phyloP scores from a whole-genome alignment of 2,888 invertebrate genomes.

The Plebejus argus region DNA sequence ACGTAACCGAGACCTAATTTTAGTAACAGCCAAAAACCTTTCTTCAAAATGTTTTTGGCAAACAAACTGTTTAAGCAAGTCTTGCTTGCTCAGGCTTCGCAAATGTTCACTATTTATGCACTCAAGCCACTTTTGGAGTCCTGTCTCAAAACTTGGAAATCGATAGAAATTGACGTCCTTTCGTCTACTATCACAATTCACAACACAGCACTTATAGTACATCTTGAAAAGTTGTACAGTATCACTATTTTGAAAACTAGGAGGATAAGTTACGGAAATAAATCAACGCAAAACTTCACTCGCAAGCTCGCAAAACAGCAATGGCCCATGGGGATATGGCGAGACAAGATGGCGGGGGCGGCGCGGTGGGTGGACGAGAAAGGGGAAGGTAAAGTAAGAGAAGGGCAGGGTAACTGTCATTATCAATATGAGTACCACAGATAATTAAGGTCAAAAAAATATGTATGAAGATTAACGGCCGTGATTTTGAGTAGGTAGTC shows the following conservation, averaged over 20 bases:
- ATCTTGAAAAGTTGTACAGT: not conserved
- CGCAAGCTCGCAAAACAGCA: conserved; percentile 26
- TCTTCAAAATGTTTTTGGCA: conserved; percentile 30
- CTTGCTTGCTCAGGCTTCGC: conserved; percentile 33
- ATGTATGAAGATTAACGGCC: not conserved
- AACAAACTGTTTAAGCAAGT: conserved; percentile 15
- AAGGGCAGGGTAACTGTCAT: conserved; percentile 8
- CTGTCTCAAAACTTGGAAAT: conserved; percentile 34
- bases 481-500: not conserved
- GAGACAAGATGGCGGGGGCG: not conserved
- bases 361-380: conserved; percentile 2
- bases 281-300: conserved; percentile 33
- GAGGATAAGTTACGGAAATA: conserved; percentile 33
- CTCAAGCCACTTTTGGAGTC: conserved; percentile 32
- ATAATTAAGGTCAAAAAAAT: conserved; percentile 2
- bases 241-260: conserved; percentile 17
- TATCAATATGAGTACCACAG: not conserved
- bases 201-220: conserved; percentile 27
- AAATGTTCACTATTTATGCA: conserved; percentile 35
- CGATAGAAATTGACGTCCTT: conserved; percentile 32
- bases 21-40: conserved; percentile 32
- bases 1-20: conserved; percentile 30
- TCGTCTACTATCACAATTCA: conserved; percentile 32
- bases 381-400: not conserved
- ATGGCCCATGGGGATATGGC: too few species aligned